These are phyloP conservation scores for Callopanchax toddi DNA, from an alignment of 2,113 vertebrate species.

Conservation along the genomic window DNA sequence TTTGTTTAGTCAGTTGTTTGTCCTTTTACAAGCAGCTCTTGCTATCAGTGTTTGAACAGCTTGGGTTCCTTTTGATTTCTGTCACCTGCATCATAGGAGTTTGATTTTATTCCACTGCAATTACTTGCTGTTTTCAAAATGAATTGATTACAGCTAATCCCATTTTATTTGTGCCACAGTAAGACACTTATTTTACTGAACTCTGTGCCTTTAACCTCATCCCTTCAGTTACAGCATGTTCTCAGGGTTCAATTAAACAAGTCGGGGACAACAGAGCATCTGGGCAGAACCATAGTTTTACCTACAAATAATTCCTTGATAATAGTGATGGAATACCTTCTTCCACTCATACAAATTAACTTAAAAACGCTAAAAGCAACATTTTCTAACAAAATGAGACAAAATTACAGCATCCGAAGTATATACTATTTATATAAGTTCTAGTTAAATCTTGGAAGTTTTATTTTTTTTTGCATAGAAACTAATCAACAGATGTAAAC, in stretches of 20 bases:
- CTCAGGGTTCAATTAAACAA: background rate
- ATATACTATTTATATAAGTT: too few relatives aligned
- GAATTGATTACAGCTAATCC: background rate
- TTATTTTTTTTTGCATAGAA: too few relatives aligned
- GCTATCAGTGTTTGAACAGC: too few relatives aligned
- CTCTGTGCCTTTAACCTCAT: too few relatives aligned
- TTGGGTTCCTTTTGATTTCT: too few relatives aligned
- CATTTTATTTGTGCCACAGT: background rate
- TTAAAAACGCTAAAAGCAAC: background rate
- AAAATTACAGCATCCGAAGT: too few relatives aligned
- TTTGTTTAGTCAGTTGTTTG: background rate
- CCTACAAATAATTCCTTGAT: too few relatives aligned
- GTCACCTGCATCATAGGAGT: background rate
- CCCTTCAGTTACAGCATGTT: too few relatives aligned
- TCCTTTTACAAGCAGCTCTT: too few relatives aligned
- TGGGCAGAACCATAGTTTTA: constrained; percentile 2
- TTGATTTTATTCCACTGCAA: background rate
- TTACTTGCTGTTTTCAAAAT: background rate
- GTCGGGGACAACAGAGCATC: background rate
- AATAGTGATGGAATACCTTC: background rate
- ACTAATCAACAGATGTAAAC: too few relatives aligned
- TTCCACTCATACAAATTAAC: too few relatives aligned
- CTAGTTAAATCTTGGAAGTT: too few relatives aligned
- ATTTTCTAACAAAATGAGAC: background rate
- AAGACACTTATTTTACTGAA: background rate